Evolutionary conservation across 2,113 vertebrate species (phyloP).

Genomic region (Misgurnus mizolepis): DNA sequence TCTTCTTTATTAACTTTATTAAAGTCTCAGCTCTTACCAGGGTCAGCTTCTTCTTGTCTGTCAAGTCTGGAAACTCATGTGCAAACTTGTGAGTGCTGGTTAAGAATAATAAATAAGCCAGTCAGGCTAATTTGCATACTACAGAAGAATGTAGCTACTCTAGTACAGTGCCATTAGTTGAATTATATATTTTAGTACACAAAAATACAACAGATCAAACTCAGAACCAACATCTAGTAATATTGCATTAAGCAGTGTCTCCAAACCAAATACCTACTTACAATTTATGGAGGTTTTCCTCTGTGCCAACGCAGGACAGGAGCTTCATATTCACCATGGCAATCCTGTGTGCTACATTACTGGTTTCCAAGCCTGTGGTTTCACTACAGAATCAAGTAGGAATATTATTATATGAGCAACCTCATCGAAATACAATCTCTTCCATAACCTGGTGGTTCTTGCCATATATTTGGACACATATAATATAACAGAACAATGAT

Average conservation of each 20-base stretch:
- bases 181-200: neutral
- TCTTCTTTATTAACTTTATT: neutral
- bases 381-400: conserved; percentile 67
- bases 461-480: neutral
- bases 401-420: conserved; percentile 11
- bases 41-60: conserved; percentile 69
- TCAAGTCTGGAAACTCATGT: conserved; percentile 59
- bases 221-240: too few relatives aligned
- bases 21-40: conserved; percentile 71
- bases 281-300: conserved; percentile 68
- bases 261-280: conserved; percentile 63
- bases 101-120: neutral
- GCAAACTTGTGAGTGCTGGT: conserved; percentile 48
- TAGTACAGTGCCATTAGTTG: neutral
- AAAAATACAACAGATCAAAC: neutral
- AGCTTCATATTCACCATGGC: conserved; percentile 71
- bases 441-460: neutral
- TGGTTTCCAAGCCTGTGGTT: conserved; percentile 70
- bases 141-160: neutral
- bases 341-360: conserved; percentile 72
- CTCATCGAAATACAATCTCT: neutral
- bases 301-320: conserved; percentile 68
- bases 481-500: neutral
- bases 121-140: neutral
- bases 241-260: too few relatives aligned